Percentiles rank a stretch among this genome's conserved stretches.
These are phyloP conservation scores for Xenopus tropicalis DNA, from an alignment of 2,113 vertebrate genomes.

Conservation along the genomic window UCB_Xtro_10.0 CM004452.2:48148001-48148500, in stretches of 20 bases:
- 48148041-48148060: no score
- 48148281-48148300: constrained; percentile 89
- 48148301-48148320: constrained; percentile 93
- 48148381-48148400: constrained; percentile 81
- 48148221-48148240: no score
- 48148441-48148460: constrained; percentile 22
- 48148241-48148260: constrained; percentile 73
- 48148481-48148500: constrained; percentile 77
- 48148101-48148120: no score
- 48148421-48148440: background rate
- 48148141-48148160: no score
- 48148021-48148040: no score
- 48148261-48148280: constrained; percentile 97
- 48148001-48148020: no score
- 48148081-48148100: no score
- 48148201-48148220: no score
- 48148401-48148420: constrained; percentile 65
- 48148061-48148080: no score
- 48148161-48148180: no score
- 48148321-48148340: constrained; percentile 85
- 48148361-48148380: constrained; percentile 69
- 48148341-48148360: constrained; percentile 53
- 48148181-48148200: no score
- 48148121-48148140: no score
- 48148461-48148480: constrained; percentile 30